Percentiles rank a stretch among this genome's conserved stretches.
Conservation (phyloP, 1,140 invertebrate species). For the Trichonephila inaurata region DNA sequence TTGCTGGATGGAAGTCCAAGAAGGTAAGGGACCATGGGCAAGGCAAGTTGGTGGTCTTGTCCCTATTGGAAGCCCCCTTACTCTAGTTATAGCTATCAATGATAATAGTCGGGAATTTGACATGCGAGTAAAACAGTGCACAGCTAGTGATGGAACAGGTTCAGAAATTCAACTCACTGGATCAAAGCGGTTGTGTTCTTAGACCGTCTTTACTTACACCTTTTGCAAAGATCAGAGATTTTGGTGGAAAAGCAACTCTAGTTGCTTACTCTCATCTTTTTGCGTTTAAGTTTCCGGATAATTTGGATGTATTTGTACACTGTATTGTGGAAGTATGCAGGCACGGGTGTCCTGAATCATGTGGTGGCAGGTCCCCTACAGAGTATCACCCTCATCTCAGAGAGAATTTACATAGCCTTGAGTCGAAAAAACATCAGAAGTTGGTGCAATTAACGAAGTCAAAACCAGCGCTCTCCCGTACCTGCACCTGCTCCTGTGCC, state of each 20-base stretch:
- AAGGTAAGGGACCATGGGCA: slow-evolving; percentile 89
- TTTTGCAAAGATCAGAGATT: slow-evolving; percentile 90
- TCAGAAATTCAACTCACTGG: slow-evolving; percentile 87
- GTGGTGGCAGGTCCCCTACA: background rate
- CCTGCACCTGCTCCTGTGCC: background rate
- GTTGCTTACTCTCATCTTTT: slow-evolving; percentile 91
- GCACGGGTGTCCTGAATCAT: slow-evolving; percentile 77
- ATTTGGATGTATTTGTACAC: slow-evolving; percentile 91
- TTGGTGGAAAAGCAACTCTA: slow-evolving; percentile 87
- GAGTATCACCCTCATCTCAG: background rate
- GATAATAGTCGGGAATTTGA: slow-evolving; percentile 87
- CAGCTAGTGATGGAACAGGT: slow-evolving; percentile 86
- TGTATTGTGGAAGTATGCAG: slow-evolving; percentile 93
- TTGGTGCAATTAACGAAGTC: slow-evolving; percentile 9
- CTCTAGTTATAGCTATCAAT: slow-evolving; percentile 89
- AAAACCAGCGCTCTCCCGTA: background rate
- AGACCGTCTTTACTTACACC: slow-evolving; percentile 90
- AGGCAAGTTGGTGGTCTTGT: slow-evolving; percentile 88
- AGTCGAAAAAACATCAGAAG: slow-evolving; percentile 51
- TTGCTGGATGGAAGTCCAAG: slow-evolving; percentile 88
- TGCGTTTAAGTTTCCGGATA: slow-evolving; percentile 93
- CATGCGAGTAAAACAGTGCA: slow-evolving; percentile 87
- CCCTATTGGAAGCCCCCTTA: slow-evolving; percentile 91
- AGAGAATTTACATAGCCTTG: background rate
- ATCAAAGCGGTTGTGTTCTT: slow-evolving; percentile 87